These are phyloP conservation scores for Tenthredo scrophulariae DNA, from an alignment of 2,888 invertebrate genomes.

Conservation along the genomic window DNA sequence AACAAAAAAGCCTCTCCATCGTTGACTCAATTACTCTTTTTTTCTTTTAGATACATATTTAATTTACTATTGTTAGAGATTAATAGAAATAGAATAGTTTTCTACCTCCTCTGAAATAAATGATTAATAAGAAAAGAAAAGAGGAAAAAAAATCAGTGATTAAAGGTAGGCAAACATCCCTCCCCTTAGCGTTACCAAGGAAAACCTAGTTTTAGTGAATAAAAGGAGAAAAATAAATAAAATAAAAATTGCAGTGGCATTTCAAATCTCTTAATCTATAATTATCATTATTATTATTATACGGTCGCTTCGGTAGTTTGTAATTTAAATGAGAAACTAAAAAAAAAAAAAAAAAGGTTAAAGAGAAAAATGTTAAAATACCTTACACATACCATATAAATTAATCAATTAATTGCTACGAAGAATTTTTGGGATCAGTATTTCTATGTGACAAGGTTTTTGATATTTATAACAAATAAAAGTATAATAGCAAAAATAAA, in stretches of 20 bases:
- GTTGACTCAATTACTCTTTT: slow-evolving; percentile 39
- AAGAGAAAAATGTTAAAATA: slow-evolving; percentile 5
- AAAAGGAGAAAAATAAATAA: not conserved
- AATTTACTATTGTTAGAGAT: slow-evolving; percentile 17
- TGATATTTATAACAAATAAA: slow-evolving; percentile 53
- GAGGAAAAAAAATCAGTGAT: not conserved
- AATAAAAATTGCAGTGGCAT: slow-evolving; percentile 32
- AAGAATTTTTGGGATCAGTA: slow-evolving; percentile 52
- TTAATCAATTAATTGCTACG: slow-evolving; percentile 9
- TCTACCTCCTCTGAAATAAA: slow-evolving; percentile 41
- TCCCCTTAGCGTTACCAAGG: slow-evolving; percentile 44
- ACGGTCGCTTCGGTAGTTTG: slow-evolving; percentile 41
- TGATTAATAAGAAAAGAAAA: not conserved
- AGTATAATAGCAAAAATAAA: slow-evolving; percentile 12
- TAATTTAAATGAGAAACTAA: slow-evolving; percentile 15
- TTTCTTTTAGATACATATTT: not conserved
- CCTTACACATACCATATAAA: slow-evolving; percentile 17
- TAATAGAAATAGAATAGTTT: slow-evolving; percentile 50
- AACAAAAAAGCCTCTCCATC: slow-evolving; percentile 1
- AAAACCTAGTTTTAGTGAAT: slow-evolving; percentile 28
- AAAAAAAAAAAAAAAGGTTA: not conserved
- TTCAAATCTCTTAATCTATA: slow-evolving; percentile 15
- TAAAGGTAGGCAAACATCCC: slow-evolving; percentile 24
- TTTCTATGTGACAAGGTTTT: slow-evolving; percentile 60
- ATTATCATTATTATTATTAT: slow-evolving; percentile 27